Evolutionary conservation across 1,140 invertebrate species (phyloP).

Genomic region (Bradynema listronoti): DNA sequence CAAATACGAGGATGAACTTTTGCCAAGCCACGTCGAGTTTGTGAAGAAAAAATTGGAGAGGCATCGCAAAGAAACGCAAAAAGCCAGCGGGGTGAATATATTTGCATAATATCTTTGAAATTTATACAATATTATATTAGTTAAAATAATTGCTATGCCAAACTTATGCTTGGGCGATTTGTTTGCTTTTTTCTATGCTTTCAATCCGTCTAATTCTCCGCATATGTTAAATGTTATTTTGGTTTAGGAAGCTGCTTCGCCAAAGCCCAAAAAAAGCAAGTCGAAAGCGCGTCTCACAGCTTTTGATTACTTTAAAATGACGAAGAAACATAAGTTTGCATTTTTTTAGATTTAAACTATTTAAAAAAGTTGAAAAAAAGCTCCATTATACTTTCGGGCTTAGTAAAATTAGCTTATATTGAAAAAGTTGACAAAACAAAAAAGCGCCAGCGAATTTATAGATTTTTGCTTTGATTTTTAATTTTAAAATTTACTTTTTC

Average conservation of each 20-base stretch:
- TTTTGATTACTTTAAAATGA: neutral
- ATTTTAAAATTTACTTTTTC: neutral
- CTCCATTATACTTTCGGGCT: neutral
- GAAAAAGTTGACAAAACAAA: neutral
- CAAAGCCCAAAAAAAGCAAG: conserved; percentile 7
- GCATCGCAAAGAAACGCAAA: neutral
- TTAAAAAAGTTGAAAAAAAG: neutral
- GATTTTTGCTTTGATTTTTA: neutral
- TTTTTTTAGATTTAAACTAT: neutral
- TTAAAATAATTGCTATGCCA: neutral
- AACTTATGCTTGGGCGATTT: neutral
- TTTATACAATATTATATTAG: no score
- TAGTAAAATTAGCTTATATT: conserved; percentile 3
- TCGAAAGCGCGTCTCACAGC: conserved; percentile 3
- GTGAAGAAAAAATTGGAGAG: conserved; percentile 15
- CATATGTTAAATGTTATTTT: no score
- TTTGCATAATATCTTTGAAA: no score
- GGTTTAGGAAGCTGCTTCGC: conserved; percentile 3
- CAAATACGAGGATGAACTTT: conserved; percentile 4
- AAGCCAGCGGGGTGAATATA: no score
- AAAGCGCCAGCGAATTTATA: neutral
- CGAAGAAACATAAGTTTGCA: conserved; percentile 1
- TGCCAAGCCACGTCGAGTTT: conserved; percentile 5
- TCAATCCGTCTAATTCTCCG: no score
- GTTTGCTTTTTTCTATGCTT: no score